Conservation (phyloP, 2,113 vertebrate species). For the Lepus timidus region DNA sequence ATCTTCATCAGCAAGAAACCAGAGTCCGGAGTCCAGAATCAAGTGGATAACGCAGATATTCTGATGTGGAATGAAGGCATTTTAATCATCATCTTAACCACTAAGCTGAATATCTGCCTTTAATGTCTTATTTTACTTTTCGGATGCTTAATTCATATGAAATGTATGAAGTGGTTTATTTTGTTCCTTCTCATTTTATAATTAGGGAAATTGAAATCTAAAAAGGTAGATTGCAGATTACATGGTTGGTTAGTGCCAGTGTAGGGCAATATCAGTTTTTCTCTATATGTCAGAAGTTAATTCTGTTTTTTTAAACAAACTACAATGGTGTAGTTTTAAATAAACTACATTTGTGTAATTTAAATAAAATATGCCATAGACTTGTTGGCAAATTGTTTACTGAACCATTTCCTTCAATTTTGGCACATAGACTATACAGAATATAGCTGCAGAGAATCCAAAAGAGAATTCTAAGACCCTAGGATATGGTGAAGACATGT, state of each 20-base stretch:
- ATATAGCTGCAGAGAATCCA: not conserved
- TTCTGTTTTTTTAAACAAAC: not conserved
- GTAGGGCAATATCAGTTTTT: not conserved
- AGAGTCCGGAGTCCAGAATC: no score
- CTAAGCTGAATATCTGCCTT: not conserved
- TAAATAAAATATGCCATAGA: not conserved
- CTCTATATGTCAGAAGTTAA: not conserved
- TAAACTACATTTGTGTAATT: not conserved
- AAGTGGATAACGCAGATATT: no score
- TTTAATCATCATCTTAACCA: no score
- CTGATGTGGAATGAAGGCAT: no score
- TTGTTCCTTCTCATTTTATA: not conserved
- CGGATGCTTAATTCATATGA: not conserved
- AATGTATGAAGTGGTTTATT: not conserved
- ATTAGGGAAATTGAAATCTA: not conserved
- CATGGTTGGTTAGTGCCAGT: not conserved
- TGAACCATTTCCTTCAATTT: not conserved
- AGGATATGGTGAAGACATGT: not conserved
- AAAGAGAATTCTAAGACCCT: not conserved
- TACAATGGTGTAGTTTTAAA: not conserved
- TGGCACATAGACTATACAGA: not conserved
- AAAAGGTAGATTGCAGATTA: not conserved
- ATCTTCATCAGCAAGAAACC: no score
- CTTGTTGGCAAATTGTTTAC: not conserved
- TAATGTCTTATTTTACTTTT: not conserved